Base-by-base conservation (phyloP, 2,113 vertebrate genomes). In the Paralichthys olivaceus region DNA sequence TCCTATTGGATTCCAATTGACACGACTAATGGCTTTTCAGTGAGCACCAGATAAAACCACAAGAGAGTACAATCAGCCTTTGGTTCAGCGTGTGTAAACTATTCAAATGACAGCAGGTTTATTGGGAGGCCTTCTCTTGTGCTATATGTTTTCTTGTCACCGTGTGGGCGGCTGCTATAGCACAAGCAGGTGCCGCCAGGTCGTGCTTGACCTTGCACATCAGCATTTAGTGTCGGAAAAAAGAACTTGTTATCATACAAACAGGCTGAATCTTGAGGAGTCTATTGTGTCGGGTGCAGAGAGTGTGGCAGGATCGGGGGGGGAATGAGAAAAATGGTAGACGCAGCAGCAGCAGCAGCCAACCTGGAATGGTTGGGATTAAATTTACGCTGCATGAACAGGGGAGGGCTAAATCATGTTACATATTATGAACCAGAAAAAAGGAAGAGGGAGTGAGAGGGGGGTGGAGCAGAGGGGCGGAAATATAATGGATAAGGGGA, bases 371-470 rank as follows among this genome's bases (percentile, higher is more conserved):
- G 84, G 74, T 70, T 83, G 78, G 86, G 89, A 91, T 91, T 90
- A 87, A 87, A 91, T 91, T 89, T 89, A 92, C 88, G 88, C 87
- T 20, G 89, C 90, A 89, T 92, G 92, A 93, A 89, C 89, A 89
- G 85, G 82, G 84, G 83, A 83, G 81, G 85, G 86, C 76, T 79
- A 90, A 92, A 92, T 92, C 90, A 91, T 87, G 89, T 89, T 90
- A 89, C 89, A 87, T 90, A 91, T 92, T 90, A 89, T 91, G 87
- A 91, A 89, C 77, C 77, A 79, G 84, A 40, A 72, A 69, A 79
- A 59, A 57, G 51, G 59, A 72, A 54, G 75, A 58, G 69, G 67
- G 82, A 79, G 76, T 15, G 54, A 69, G 78, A 26, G 77, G 40
- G 69, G 74, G 80, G 84, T 12, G 65, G 84, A 72, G 70, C 75